Conservation (phyloP, 2,888 invertebrate species). For the Pasiphila rectangulata region DNA sequence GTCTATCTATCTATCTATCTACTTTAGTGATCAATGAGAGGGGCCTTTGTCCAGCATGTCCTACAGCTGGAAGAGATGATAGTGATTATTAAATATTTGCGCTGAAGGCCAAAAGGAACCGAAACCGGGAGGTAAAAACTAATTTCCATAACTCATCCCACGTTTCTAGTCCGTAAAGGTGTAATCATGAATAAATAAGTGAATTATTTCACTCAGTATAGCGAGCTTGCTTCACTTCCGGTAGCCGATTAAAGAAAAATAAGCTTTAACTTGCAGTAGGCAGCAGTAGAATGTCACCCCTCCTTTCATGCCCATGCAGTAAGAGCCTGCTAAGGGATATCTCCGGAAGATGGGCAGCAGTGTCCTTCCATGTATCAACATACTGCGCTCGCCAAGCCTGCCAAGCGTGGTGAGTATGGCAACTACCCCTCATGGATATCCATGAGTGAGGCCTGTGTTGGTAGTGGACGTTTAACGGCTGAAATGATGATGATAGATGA, state of each 20-base stretch:
- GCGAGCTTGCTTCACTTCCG: constrained; percentile 5
- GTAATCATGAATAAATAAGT: constrained; percentile 36
- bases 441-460: no score
- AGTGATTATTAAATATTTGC: no score
- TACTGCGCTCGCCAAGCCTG: no score
- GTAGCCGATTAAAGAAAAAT: background rate
- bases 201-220: constrained; percentile 36
- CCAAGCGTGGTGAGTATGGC: no score
- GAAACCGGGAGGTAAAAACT: constrained; percentile 17
- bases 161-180: constrained; percentile 33
- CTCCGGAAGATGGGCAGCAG: background rate
- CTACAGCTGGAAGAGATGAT: no score
- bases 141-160: constrained; percentile 28
- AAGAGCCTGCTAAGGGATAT: background rate
- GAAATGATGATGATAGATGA: no score
- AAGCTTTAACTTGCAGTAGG: background rate
- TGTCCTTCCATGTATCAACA: no score
- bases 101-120: constrained; percentile 8
- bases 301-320: background rate
- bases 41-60: no score
- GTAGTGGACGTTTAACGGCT: no score
- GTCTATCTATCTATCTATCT: no score
- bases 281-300: background rate
- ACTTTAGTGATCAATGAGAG: no score
- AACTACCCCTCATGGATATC: no score